Percentiles rank a stretch among this genome's conserved stretches.
Conservation (phyloP, 2,888 invertebrate genomes). For the Leptopilina drosophilae region DNA sequence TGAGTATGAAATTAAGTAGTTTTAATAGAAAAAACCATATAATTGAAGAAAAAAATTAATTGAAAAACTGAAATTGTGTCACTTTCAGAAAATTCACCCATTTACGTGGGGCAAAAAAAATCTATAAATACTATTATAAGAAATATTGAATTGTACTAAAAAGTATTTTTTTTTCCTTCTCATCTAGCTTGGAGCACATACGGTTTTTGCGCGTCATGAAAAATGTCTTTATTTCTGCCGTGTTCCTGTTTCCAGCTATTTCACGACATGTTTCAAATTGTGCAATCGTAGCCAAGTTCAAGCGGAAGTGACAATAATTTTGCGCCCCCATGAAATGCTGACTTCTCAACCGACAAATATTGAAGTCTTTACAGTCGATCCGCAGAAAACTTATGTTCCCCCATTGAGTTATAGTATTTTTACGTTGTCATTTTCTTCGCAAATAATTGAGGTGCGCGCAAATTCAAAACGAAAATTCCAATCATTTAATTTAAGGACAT, state of each 20-base stretch:
- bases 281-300: slow-evolving; percentile 75
- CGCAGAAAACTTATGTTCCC: slow-evolving; percentile 68
- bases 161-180: neutral
- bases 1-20: no score
- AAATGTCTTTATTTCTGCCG: slow-evolving; percentile 74
- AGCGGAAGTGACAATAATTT: slow-evolving; percentile 66
- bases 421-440: slow-evolving; percentile 75
- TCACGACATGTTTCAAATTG: slow-evolving; percentile 71
- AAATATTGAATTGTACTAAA: slow-evolving; percentile 2
- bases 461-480: slow-evolving; percentile 11
- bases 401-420: slow-evolving; percentile 71
- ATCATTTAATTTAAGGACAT: no score
- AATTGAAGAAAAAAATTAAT: no score
- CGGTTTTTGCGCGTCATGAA: slow-evolving; percentile 72
- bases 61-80: no score
- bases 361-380: slow-evolving; percentile 69
- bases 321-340: slow-evolving; percentile 53
- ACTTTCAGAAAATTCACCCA: no score
- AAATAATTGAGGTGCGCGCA: slow-evolving; percentile 72
- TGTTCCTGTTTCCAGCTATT: slow-evolving; percentile 71
- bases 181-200: slow-evolving; percentile 70
- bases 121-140: neutral
- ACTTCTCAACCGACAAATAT: slow-evolving; percentile 56
- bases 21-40: no score
- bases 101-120: no score